A percentile compares a stretch with the other conserved stretches of the same genome.
Conservation (phyloP, 1,140 invertebrate species). For the Patella vulgata region DNA sequence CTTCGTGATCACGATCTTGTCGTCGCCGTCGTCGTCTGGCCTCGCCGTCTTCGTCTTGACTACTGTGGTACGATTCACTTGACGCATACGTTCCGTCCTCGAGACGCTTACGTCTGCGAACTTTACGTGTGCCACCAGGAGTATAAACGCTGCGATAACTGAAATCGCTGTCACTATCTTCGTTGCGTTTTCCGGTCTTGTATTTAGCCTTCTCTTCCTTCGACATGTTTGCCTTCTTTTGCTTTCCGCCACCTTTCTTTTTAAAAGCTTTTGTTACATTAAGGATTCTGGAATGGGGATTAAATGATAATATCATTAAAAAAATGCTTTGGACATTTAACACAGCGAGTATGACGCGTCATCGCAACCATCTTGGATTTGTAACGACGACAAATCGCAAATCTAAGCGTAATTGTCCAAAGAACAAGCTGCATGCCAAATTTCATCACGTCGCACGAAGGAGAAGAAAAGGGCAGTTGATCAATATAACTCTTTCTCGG, state of each 20-base stretch:
- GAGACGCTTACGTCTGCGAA: constrained; percentile 35
- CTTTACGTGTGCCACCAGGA: constrained; percentile 50
- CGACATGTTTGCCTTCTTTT: constrained; percentile 11
- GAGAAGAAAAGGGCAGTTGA: too few relatives aligned
- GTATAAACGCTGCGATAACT: constrained; percentile 47
- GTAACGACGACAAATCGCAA: too few relatives aligned
- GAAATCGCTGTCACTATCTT: constrained; percentile 46
- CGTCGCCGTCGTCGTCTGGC: constrained; percentile 34
- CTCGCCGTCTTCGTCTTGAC: constrained; percentile 49
- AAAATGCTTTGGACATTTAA: too few relatives aligned
- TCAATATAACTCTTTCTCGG: too few relatives aligned
- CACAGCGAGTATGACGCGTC: too few relatives aligned
- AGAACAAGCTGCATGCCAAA: too few relatives aligned
- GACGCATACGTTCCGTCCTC: constrained; percentile 46
- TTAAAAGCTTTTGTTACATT: constrained; percentile 1
- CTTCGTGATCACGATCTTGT: constrained; percentile 17
- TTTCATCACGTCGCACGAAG: too few relatives aligned
- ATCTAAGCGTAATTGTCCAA: too few relatives aligned
- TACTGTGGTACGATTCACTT: constrained; percentile 51
- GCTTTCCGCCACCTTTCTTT: constrained; percentile 3
- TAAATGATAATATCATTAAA: not conserved
- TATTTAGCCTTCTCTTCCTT: constrained; percentile 20
- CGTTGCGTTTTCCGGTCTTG: constrained; percentile 37
- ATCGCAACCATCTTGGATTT: too few relatives aligned
- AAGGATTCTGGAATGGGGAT: not conserved